Conservation (phyloP, 2,113 vertebrate genomes). For the Etheostoma cragini region DNA sequence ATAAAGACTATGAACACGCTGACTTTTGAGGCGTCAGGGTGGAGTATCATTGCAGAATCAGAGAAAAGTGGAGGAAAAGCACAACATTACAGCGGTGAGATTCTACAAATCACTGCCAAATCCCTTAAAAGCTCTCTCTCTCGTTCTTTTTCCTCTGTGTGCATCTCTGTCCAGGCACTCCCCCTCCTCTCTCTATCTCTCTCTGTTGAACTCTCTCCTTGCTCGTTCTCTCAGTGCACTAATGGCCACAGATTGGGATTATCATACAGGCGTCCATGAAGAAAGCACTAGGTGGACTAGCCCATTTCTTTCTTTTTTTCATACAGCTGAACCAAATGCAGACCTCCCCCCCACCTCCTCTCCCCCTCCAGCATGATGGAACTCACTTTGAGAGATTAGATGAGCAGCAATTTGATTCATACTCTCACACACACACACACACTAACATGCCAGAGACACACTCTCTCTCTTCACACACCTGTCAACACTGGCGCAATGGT, state of each 20-base stretch:
- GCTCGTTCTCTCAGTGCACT: conserved; percentile 67
- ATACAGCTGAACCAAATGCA: conserved; percentile 59
- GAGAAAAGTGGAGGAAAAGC: conserved; percentile 66
- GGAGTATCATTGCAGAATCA: conserved; percentile 61
- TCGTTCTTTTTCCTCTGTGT: conserved; percentile 53
- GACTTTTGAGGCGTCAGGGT: conserved; percentile 54
- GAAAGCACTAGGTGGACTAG: conserved; percentile 74
- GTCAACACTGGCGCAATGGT: conserved; percentile 39
- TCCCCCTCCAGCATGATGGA: conserved; percentile 46
- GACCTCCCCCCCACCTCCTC: conserved; percentile 7
- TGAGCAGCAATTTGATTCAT: conserved; percentile 69
- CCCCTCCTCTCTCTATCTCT: conserved; percentile 34
- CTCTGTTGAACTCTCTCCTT: conserved; percentile 60
- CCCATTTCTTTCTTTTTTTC: conserved; percentile 48
- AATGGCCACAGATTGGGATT: conserved; percentile 87
- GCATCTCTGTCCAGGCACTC: conserved; percentile 60
- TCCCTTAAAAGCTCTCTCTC: conserved; percentile 85
- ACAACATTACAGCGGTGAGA: conserved; percentile 79
- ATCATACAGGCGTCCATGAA: conserved; percentile 81
- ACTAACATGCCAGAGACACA: too few relatives aligned
- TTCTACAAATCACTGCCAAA: conserved; percentile 85
- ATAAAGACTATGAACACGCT: conserved; percentile 36
- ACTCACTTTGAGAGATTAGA: conserved; percentile 78
- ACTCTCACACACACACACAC: not conserved
- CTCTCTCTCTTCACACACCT: conserved; percentile 39